A percentile compares a stretch with the other conserved stretches of the same genome.
phyloP scores from a whole-genome alignment of 2,797 vertebrate species.

The Siniperca obscura region DNA sequence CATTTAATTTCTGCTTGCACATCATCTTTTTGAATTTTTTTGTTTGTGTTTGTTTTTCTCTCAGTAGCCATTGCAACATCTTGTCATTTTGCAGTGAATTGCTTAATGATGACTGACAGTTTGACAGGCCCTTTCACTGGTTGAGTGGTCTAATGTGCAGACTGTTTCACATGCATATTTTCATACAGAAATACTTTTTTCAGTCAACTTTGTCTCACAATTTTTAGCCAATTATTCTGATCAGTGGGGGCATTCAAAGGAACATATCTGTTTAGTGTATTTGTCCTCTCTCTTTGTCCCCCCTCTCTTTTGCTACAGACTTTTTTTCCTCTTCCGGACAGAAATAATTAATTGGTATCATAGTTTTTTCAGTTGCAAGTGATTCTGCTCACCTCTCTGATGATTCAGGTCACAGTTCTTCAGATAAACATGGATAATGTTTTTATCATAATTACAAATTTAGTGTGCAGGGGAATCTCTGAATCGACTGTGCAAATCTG shows the following conservation, averaged over 20 bases:
- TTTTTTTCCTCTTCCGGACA: neutral
- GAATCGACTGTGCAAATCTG: neutral
- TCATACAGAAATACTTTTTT: neutral
- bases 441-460: conserved; percentile 10
- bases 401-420: conserved; percentile 27
- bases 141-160: neutral
- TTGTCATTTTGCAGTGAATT: conserved; percentile 6
- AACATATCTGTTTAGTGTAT: neutral
- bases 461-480: neutral
- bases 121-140: neutral
- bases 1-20: neutral
- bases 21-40: neutral
- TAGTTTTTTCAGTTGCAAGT: neutral
- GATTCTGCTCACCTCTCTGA: conserved; percentile 17
- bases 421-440: conserved; percentile 22
- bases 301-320: neutral
- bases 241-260: neutral
- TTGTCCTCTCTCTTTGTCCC: neutral
- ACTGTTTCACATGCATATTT: neutral
- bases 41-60: neutral
- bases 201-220: neutral
- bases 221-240: neutral
- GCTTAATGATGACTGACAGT: conserved; percentile 4
- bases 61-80: neutral
- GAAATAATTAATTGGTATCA: conserved; percentile 8